A percentile compares a stretch with the other conserved stretches of the same genome.
Evolutionary conservation across 2,888 invertebrate genomes (phyloP).

Genomic region (Cremastinae sp.): DNA sequence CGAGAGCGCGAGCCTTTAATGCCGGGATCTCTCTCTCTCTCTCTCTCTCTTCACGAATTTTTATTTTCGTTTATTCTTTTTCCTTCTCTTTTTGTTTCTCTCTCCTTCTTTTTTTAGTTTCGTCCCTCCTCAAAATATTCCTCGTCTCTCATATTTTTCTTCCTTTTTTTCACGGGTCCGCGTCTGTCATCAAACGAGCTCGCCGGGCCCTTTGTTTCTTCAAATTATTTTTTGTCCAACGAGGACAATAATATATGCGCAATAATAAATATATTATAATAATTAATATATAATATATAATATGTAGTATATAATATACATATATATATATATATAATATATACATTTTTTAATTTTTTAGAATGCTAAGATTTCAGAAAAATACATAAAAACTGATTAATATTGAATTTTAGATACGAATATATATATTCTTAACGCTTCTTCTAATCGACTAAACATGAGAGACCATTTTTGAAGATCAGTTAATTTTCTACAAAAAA

Average conservation of each 20-base stretch:
- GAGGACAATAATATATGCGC: too few species aligned
- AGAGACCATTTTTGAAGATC: too few species aligned
- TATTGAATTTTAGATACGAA: too few species aligned
- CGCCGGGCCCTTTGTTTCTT: constrained; percentile 58
- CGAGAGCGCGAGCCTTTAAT: constrained; percentile 47
- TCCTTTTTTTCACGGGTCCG: constrained; percentile 15
- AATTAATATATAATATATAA: constrained; percentile 31
- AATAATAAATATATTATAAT: neutral
- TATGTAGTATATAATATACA: constrained; percentile 27
- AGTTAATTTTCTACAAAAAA: too few species aligned
- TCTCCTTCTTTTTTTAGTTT: neutral
- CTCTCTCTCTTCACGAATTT: neutral
- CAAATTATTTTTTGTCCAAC: constrained; percentile 27
- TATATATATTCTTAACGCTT: too few species aligned
- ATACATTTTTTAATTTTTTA: too few species aligned
- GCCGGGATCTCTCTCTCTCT: neutral
- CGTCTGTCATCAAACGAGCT: constrained; percentile 61
- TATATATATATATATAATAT: too few species aligned
- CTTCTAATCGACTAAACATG: too few species aligned
- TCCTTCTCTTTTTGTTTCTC: constrained; percentile 11
- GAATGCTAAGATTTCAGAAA: too few species aligned
- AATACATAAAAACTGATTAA: too few species aligned
- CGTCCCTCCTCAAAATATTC: too few species aligned
- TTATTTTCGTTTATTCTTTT: neutral
- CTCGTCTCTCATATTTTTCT: constrained; percentile 3